Percentiles rank a stretch among this genome's conserved stretches.
Conservation (phyloP, 2,888 invertebrate species). For the Sipha maydis region DNA sequence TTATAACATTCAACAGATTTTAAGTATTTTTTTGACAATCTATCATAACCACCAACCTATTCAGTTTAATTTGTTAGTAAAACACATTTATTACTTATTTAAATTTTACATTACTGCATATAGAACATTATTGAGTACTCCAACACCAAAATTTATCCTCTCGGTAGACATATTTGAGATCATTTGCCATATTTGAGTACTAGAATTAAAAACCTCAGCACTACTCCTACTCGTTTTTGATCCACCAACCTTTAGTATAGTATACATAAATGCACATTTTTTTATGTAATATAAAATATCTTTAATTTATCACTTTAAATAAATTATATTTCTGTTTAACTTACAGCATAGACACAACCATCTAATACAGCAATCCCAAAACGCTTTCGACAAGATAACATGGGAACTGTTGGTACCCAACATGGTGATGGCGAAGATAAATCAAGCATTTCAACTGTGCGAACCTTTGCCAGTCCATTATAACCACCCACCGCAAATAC, state of each 20-base stretch:
- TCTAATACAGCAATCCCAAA: conserved; percentile 92
- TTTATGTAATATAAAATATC: conserved; percentile 3
- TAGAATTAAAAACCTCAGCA: conserved; percentile 88
- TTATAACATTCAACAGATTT: conserved; percentile 91
- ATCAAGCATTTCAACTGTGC: conserved; percentile 94
- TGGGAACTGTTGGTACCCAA: conserved; percentile 87
- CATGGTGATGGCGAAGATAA: conserved; percentile 76
- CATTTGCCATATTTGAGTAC: conserved; percentile 80
- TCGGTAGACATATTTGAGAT: conserved; percentile 91
- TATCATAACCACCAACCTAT: conserved; percentile 93
- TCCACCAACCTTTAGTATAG: conserved; percentile 73
- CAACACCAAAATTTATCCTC: conserved; percentile 93
- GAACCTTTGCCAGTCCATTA: conserved; percentile 89
- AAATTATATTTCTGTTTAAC: conserved; percentile 64
- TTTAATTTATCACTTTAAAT: not conserved
- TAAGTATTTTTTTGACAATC: conserved; percentile 88
- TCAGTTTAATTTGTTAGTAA: not conserved
- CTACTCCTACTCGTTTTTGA: conserved; percentile 94
- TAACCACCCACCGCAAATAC: conserved; percentile 92
- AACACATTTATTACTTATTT: not conserved
- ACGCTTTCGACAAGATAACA: conserved; percentile 91
- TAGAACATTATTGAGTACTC: conserved; percentile 79
- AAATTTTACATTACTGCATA: conserved; percentile 74
- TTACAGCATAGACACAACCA: conserved; percentile 86
- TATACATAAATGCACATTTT: not conserved